Base-by-base conservation (phyloP, 2,113 vertebrate genomes). In the Ciconia stormi region DNA sequence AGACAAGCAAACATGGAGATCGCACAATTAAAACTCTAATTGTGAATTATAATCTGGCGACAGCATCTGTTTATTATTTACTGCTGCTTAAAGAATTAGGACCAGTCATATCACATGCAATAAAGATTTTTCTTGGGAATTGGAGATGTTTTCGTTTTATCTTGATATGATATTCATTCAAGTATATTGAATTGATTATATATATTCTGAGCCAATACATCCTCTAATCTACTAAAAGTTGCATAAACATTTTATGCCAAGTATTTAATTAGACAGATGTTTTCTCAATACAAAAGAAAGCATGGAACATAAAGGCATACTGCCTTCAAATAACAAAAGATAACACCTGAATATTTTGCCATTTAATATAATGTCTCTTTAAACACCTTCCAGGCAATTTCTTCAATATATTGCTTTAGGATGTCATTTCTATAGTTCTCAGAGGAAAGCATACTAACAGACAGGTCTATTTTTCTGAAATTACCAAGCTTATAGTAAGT, bases 21-120 rank as follows among this genome's bases (percentile, higher is more conserved):
- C 0, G 3, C 59, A 71, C 66, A 91, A 87, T 92, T 94, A 87
- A 82, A 81, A 58, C 42, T 91, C 74, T 96, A 96, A 95, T 90
- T 97, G 81, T 90, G 76, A 93, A 92, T 85, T 91, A 94, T 92
- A 91, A 82, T 61, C 81, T 40, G 50, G 66, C 21, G 36, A 81
- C 47, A 90, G 55, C 65, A 86, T 82, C 82, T 95, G 94, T 94
- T 94, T 95, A 91, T 96, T 96, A 93, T 95, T 96, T 95, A 94
- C 84, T 88, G 74, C 91, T 96, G 93, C 82, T 82, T 87, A 88
- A 95, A 95, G 84, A 85, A 95, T 83, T 88, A 90, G 62, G 81
- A 89, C 18, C 52, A 89, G 77, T 58, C 70, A 56, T 18, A 83
- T 6, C 77, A 53, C 47, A 62, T 1, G 29, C 44, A 70, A 62